Evolutionary conservation across 1,140 invertebrate genomes (phyloP).

Genomic region (Ditylenchus dipsaci): DNA sequence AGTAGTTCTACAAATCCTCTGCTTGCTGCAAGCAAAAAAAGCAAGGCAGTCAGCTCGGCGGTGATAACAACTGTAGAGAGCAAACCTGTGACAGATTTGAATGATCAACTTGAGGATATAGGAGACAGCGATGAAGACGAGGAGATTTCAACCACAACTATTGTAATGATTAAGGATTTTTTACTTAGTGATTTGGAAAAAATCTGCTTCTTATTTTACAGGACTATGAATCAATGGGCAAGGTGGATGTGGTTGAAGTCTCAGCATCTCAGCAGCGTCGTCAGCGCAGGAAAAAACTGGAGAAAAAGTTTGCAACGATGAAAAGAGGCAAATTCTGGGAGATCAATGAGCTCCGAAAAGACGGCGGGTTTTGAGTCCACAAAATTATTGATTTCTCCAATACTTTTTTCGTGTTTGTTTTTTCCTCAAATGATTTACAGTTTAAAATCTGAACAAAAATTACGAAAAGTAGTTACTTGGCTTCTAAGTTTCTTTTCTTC

Average conservation of each 20-base stretch:
- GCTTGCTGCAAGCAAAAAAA: neutral
- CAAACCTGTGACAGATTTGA: neutral
- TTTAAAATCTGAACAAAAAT: neutral
- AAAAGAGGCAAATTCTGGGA: slow-evolving; percentile 52
- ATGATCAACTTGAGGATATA: neutral
- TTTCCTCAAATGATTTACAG: neutral
- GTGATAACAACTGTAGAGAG: neutral
- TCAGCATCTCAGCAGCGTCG: slow-evolving; percentile 37
- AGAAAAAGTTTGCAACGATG: slow-evolving; percentile 52
- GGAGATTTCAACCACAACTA: slow-evolving; percentile 8
- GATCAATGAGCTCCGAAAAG: slow-evolving; percentile 48
- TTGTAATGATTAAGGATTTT: slow-evolving; percentile 1
- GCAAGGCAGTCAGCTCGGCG: neutral
- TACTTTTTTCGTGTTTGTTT: neutral
- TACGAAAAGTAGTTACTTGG: too few species aligned
- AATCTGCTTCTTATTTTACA: slow-evolving; percentile 5
- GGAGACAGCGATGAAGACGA: neutral
- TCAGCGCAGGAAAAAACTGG: slow-evolving; percentile 26
- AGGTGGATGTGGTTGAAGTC: slow-evolving; percentile 31
- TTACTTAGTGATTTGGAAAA: neutral
- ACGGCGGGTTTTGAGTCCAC: slow-evolving; percentile 7
- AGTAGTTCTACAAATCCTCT: neutral
- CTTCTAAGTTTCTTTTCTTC: too few species aligned
- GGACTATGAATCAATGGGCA: slow-evolving; percentile 42
- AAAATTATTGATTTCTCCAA: neutral